Percentiles rank a stretch among this genome's conserved stretches.
Evolutionary conservation across 2,888 invertebrate species (phyloP).

Genomic region (Drosophila ezoana): DNA sequence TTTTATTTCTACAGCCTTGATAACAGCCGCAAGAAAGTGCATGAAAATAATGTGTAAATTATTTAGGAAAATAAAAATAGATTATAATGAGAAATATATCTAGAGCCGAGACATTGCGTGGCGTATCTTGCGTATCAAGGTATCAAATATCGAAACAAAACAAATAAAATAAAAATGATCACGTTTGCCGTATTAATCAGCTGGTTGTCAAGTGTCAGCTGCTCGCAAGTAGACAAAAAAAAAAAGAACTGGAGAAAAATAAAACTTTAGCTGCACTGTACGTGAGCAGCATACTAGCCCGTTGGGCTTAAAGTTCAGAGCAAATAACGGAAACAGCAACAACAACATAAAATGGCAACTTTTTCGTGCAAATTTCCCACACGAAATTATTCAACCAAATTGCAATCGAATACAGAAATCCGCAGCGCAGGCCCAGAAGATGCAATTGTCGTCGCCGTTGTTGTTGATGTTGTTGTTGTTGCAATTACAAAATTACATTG

Average conservation of each 20-base stretch:
- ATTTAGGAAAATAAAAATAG: neutral
- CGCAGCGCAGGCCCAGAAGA: slow-evolving; percentile 29
- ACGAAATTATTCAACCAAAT: slow-evolving; percentile 45
- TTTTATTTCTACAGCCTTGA: slow-evolving; percentile 1
- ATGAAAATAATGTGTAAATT: neutral
- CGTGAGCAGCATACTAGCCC: slow-evolving; percentile 21
- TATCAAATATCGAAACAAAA: slow-evolving; percentile 3
- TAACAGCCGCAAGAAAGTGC: neutral
- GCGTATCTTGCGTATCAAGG: no score
- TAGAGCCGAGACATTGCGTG: no score
- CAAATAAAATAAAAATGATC: slow-evolving; percentile 5
- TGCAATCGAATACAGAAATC: slow-evolving; percentile 41
- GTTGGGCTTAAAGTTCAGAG: slow-evolving; percentile 28
- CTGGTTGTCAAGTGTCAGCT: slow-evolving; percentile 1
- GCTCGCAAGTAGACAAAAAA: neutral
- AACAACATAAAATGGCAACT: slow-evolving; percentile 1
- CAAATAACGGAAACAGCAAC: slow-evolving; percentile 1
- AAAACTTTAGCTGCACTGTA: neutral
- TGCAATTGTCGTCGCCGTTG: slow-evolving; percentile 45
- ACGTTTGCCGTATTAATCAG: slow-evolving; percentile 13
- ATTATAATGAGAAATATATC: neutral
- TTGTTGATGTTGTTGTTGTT: slow-evolving; percentile 33
- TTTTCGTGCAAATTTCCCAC: slow-evolving; percentile 58
- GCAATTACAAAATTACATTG: slow-evolving; percentile 75
- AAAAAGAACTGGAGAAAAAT: neutral